A percentile compares a stretch with the other conserved stretches of the same genome.
These are phyloP conservation scores for Cranoglanis bouderius DNA, from an alignment of 2,113 vertebrate genomes.

Conservation along the genomic window DNA sequence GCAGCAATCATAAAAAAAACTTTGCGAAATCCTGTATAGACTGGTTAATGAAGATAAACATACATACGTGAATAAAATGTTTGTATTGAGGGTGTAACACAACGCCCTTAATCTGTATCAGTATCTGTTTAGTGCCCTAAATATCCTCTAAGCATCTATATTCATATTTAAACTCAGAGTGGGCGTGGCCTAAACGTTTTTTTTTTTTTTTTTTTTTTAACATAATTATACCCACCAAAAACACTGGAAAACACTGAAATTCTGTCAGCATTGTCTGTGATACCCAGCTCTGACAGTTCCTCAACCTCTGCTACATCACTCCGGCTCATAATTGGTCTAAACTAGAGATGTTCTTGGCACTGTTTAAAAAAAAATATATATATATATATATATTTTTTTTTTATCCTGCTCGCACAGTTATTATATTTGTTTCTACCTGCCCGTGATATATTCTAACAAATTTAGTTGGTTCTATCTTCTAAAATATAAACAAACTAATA, in stretches of 20 bases:
- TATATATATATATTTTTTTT: too few relatives aligned
- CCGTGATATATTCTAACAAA: background rate
- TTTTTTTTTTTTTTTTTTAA: background rate
- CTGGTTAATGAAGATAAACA: background rate
- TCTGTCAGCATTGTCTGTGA: background rate
- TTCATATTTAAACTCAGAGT: background rate
- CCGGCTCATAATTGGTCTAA: background rate
- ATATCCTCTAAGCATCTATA: background rate
- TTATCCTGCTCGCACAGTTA: background rate
- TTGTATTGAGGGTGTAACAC: background rate
- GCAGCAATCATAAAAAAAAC: too few relatives aligned
- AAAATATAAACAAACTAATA: background rate
- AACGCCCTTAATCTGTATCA: background rate
- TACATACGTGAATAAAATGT: background rate
- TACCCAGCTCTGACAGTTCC: background rate
- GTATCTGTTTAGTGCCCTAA: background rate
- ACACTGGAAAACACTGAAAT: background rate
- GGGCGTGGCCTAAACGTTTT: background rate
- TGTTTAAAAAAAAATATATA: too few relatives aligned
- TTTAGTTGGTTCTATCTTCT: background rate
- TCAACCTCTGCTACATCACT: background rate
- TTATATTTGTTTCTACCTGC: background rate
- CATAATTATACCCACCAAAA: background rate
- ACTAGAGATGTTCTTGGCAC: background rate
- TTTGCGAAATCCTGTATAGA: too few relatives aligned